These are phyloP conservation scores for Piaya cayana DNA, from an alignment of 2,113 vertebrate species.

Conservation along the genomic window DNA sequence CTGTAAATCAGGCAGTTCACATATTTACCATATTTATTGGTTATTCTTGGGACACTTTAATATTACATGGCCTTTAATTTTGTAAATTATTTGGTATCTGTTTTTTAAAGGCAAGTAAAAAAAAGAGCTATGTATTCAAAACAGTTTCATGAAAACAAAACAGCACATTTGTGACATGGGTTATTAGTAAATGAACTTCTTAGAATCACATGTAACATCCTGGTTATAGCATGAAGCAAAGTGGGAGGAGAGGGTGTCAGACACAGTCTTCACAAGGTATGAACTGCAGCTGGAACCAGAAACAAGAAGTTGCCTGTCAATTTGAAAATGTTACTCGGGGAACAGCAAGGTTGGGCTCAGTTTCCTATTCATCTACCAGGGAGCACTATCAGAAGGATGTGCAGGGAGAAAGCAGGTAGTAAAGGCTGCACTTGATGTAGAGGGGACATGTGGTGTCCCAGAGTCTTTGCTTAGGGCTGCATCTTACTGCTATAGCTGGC, in stretches of 20 bases:
- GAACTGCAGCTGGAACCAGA: not conserved
- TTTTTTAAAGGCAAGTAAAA: not conserved
- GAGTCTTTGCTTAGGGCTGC: not conserved
- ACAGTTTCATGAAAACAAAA: not conserved
- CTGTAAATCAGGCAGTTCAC: not conserved
- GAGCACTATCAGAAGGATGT: not conserved
- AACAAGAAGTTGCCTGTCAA: not conserved
- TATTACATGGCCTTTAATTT: not conserved
- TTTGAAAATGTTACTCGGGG: not conserved
- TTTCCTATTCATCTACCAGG: not conserved
- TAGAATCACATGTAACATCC: not conserved
- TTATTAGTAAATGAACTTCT: not conserved
- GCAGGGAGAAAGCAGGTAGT: not conserved
- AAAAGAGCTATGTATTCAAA: not conserved
- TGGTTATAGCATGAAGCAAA: not conserved
- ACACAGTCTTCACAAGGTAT: not conserved
- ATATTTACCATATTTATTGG: not conserved
- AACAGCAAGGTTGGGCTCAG: not conserved
- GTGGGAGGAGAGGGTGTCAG: not conserved
- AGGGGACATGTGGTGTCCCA: not conserved
- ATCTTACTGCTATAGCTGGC: not conserved
- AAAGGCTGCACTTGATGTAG: not conserved
- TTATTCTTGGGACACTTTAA: not conserved
- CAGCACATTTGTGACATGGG: not conserved
- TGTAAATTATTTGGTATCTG: not conserved